Evolutionary conservation across 1,140 invertebrate species (phyloP), one percentile per base, ranked within the genome.

Genomic region (Drosophila micromelanica): DNA sequence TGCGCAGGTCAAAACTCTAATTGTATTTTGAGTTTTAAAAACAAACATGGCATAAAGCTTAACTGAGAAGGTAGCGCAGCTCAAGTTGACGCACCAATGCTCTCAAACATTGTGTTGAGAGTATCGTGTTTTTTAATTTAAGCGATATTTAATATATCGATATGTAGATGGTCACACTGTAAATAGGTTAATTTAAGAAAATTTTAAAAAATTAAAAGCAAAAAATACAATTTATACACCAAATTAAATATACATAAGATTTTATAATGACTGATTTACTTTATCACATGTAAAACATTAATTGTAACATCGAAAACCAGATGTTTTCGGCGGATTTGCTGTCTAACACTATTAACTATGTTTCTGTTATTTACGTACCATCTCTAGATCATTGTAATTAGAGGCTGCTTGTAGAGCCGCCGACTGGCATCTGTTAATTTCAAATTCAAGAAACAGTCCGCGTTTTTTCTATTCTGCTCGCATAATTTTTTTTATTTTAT

Each of bases 1-100:
- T 37, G 5, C 86, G 90, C 8, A 91, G 89, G 27, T 73, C 89
- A 0, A 91, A 90, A 40, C 65, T 81, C 49, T 81, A 68, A 82
- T 8, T 32, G 23, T 6, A 35, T 8, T 35, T 9, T 35, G 8
- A 9, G 32, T 35, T 17, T 12, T 12, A 6, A 37, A 32, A 37
- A 37, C 6, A 49, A 11, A 12, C 9, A 11, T 23, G 42, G n/a
- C 12, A 40, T 61, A 30, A 12, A 43, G n/a, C 23, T 13, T 2
- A 42, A 30, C 7, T 15, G 42, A 42, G 32, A 61, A 49, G 42
- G 42, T 48, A 37, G 15, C 17, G n/a, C 27, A 35, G 2, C 17
- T 3, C 11, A 2, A 0, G 8, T 1, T 35, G 32, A 5, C 32
- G 7, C 32, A 35, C 4, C 4, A 46, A 27, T n/a, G 17, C 20